Conservation (phyloP, 1,140 invertebrate species). For the Brachionus paranguensis region DNA sequence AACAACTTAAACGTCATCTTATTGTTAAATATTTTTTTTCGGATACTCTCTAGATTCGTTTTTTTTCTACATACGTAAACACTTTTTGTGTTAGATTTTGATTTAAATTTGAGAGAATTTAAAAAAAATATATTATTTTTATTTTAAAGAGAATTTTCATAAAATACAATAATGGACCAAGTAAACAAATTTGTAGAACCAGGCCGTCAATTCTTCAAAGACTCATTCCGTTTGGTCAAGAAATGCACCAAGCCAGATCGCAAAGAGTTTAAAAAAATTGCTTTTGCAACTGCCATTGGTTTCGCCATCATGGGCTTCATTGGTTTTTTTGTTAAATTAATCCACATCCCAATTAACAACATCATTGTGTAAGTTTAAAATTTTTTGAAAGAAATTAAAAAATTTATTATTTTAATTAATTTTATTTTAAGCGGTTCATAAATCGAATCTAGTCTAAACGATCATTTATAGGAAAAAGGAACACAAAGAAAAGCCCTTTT, state of each 20-base stretch:
- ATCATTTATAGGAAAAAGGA: neutral
- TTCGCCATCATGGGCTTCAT: constrained; percentile 99
- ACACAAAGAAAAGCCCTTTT: neutral
- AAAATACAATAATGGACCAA: constrained; percentile 76
- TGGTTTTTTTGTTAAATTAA: constrained; percentile 98
- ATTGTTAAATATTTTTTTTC: neutral
- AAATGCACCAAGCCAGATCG: constrained; percentile 98
- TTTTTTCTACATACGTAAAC: constrained; percentile 18
- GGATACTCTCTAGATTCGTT: neutral
- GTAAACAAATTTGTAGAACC: constrained; percentile 88
- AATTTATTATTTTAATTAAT: no score
- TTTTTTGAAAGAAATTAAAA: no score
- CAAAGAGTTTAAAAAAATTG: constrained; percentile 99
- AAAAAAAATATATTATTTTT: neutral
- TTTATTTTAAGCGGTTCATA: constrained; percentile 27
- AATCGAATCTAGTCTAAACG: neutral
- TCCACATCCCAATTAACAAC: constrained; percentile 99
- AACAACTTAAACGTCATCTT: neutral
- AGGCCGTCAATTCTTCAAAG: constrained; percentile 89
- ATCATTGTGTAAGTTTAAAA: constrained; percentile 72
- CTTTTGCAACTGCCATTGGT: constrained; percentile 96
- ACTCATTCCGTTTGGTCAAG: constrained; percentile 87
- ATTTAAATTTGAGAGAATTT: constrained; percentile 5
- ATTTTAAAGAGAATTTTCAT: neutral
- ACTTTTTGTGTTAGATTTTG: constrained; percentile 3